Evolutionary conservation across 2,797 vertebrate species (phyloP), one percentile per base, ranked within the genome.

Genomic region (Sebastiscus tertius): DNA sequence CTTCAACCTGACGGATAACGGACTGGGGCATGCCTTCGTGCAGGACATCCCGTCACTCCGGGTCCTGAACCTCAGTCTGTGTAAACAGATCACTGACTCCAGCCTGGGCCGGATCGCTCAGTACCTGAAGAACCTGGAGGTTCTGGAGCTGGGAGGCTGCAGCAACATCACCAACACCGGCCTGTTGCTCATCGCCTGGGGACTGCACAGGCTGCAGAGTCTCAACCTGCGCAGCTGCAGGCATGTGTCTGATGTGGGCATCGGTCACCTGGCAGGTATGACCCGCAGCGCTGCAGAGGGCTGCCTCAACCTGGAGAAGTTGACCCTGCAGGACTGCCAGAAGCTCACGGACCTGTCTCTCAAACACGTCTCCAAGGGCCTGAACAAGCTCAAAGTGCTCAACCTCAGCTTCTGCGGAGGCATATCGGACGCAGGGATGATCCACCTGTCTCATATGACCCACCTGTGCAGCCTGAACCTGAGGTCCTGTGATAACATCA

Each of bases 81-180:
- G 98, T 93, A 99, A 99, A 87, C 98, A 99, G 96, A 98, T 99
- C 93, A 99, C 98, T 6, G 98, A 99, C 96, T 99, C 98, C 91
- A 99, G 98, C 92, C 93, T 99, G 95, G 98, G 98, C 83, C 95
- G 97, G 89, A 99, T 99, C 20, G 98, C 98, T 27, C 97, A 99
- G 96, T 98, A 99, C 91, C 97, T 99, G 27, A 99, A 99, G 92
- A 98, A 98, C 89, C 95, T 99, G 91, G 97, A 99, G 95, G 97
- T 98, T 91, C 96, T 99, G 66, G 98, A 99, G 91, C 96, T 99
- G n/a, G 98, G 98, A 0, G 98, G 98, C 13, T 99, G 98, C 95
- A 99, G 97, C 94, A 99, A 99, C 86, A 98, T 99, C 95, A 99
- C 98, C 61, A 99, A 99, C 95, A 99, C 98, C 0, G 98, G 98